These are phyloP conservation scores for Mystacides longicornis DNA, from an alignment of 2,888 invertebrate species.

Conservation along the genomic window DNA sequence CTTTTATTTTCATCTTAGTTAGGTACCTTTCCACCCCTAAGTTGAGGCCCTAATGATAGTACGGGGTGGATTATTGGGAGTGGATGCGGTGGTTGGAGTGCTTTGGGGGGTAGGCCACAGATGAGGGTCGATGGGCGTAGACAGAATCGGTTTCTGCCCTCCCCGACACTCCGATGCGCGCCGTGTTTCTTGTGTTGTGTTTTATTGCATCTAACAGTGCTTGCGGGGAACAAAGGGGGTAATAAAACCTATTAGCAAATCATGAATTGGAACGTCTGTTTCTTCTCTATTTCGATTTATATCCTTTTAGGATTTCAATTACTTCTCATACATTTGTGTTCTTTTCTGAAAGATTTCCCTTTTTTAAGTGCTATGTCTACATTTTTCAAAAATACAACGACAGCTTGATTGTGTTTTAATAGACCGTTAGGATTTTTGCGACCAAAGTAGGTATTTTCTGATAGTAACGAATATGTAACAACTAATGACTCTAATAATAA, in stretches of 20 bases:
- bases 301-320: too few species aligned
- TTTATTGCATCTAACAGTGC: background rate
- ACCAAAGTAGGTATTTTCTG: too few species aligned
- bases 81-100: background rate
- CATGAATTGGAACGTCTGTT: background rate
- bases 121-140: background rate
- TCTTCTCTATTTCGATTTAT: too few species aligned
- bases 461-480: too few species aligned
- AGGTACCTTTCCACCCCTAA: background rate
- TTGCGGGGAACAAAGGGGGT: too few species aligned
- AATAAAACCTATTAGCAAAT: background rate
- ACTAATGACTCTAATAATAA: too few species aligned
- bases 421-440: too few species aligned
- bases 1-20: background rate
- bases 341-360: too few species aligned
- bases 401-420: too few species aligned
- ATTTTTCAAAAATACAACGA: too few species aligned
- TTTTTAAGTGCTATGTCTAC: too few species aligned
- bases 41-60: background rate
- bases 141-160: background rate
- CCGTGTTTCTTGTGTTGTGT: background rate
- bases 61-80: background rate
- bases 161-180: background rate
- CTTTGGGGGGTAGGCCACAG: background rate
- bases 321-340: too few species aligned